Conservation (phyloP, 2,888 invertebrate genomes). For the Dryocosmus kuriphilus region DNA sequence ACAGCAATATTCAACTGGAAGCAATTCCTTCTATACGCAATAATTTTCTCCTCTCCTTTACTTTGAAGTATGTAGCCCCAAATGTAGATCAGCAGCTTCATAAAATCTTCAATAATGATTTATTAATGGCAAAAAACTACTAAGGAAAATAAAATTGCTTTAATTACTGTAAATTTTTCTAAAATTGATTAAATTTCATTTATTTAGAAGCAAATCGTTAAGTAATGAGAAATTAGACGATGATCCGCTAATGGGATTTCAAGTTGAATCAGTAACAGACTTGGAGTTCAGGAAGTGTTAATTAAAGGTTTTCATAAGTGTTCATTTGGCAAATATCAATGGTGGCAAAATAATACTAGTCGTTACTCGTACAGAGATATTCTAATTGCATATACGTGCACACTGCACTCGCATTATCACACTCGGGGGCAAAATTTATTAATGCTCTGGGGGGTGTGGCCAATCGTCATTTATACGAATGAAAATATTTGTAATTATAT, state of each 20-base stretch:
- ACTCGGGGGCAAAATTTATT: slow-evolving; percentile 22
- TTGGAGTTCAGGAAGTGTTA: neutral
- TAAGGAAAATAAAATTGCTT: no score
- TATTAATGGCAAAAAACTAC: no score
- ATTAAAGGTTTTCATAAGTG: neutral
- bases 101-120: no score
- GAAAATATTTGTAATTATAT: slow-evolving; percentile 20
- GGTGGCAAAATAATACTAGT: neutral
- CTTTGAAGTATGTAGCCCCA: neutral
- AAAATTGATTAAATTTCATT: no score
- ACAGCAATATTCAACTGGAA: neutral
- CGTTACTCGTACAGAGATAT: neutral
- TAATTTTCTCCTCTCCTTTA: neutral
- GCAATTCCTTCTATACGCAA: no score
- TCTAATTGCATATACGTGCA: slow-evolving; percentile 6
- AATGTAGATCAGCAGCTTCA: neutral
- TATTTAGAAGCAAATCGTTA: no score
- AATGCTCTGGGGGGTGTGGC: slow-evolving; percentile 17
- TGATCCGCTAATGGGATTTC: neutral
- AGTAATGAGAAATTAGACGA: neutral
- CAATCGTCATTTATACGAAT: slow-evolving; percentile 4
- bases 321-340: neutral
- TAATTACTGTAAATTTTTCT: no score
- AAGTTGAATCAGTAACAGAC: neutral
- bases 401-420: neutral